A percentile compares a stretch with the other conserved stretches of the same genome.
Conservation (phyloP, 1,140 invertebrate species). For the Ptiloglossa arizonensis region DNA sequence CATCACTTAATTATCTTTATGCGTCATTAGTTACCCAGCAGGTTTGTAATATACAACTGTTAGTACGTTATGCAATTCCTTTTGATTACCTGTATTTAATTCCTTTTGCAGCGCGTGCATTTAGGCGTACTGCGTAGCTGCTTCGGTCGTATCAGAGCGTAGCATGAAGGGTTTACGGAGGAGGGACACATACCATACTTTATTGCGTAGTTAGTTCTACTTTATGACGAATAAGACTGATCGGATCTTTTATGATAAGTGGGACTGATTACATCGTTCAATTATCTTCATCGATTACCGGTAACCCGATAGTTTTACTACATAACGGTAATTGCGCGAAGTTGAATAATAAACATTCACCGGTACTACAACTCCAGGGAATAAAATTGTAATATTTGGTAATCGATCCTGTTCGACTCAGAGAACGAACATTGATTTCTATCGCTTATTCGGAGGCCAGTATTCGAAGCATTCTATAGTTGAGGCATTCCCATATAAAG, state of each 20-base stretch:
- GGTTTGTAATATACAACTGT: background rate
- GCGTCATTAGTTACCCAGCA: slow-evolving; percentile 18
- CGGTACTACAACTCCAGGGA: background rate
- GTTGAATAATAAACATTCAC: background rate
- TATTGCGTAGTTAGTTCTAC: background rate
- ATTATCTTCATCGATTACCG: slow-evolving; percentile 3
- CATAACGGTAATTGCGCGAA: background rate
- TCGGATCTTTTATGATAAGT: no score
- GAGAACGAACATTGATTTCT: no score
- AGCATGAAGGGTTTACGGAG: background rate
- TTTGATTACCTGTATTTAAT: background rate
- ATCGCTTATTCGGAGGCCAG: no score
- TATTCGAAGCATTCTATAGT: no score
- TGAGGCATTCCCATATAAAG: no score
- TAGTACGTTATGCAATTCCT: background rate
- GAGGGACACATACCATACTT: background rate
- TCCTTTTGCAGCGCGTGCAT: background rate
- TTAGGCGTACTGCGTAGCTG: background rate
- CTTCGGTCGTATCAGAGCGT: no score
- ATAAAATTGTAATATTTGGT: background rate
- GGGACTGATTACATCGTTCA: background rate
- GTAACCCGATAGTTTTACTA: background rate
- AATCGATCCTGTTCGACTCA: no score
- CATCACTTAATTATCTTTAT: slow-evolving; percentile 5
- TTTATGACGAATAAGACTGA: slow-evolving; percentile 1